Conservation (phyloP, 2,797 vertebrate species). For the Oreochromis grahami region DNA sequence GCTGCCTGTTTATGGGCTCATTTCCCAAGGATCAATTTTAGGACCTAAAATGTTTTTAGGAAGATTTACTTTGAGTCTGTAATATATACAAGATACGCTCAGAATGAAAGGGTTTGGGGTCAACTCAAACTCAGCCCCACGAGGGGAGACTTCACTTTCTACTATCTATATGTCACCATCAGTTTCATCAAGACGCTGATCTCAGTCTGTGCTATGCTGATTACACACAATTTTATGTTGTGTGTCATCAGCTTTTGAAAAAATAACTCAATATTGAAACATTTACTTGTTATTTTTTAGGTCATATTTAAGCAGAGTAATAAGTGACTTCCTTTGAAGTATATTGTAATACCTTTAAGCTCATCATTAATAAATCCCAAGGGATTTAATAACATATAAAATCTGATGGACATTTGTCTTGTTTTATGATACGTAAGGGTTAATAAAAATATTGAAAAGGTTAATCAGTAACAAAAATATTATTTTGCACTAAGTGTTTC, state of each 20-base stretch:
- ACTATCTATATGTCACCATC: background rate
- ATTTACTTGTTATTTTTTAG: background rate
- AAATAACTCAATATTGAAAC: background rate
- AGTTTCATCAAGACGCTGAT: background rate
- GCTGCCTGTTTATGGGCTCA: background rate
- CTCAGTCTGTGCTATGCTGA: background rate
- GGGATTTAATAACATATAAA: background rate
- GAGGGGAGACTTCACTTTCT: background rate
- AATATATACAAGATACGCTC: background rate
- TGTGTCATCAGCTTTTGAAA: no score
- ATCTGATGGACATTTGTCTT: background rate
- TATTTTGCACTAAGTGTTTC: background rate
- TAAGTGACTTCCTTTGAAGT: accelerated
- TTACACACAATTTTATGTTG: background rate
- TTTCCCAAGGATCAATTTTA: accelerated
- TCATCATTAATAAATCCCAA: background rate
- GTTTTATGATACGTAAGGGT: accelerated
- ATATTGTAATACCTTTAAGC: accelerated
- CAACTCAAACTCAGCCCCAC: background rate
- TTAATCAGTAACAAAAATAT: background rate
- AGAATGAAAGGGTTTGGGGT: background rate
- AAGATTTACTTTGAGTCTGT: background rate
- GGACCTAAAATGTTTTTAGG: background rate
- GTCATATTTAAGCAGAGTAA: background rate
- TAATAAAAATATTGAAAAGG: background rate